Percentiles rank a stretch among this genome's conserved stretches.
These are phyloP conservation scores for Busseola fusca DNA, from an alignment of 2,888 invertebrate species.

Conservation along the genomic window DNA sequence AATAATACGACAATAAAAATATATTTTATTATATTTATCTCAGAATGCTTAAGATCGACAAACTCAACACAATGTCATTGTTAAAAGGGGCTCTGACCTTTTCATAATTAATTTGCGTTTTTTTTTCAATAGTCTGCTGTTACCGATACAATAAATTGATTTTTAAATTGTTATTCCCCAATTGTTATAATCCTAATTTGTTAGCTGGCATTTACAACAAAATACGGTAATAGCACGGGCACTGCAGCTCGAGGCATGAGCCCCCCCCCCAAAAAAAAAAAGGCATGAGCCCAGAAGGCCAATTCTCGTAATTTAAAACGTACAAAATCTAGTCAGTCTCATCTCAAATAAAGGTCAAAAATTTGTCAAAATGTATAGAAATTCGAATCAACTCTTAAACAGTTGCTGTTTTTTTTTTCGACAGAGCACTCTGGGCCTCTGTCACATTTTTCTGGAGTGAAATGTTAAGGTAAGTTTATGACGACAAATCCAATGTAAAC, in stretches of 20 bases:
- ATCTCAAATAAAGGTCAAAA: too few species aligned
- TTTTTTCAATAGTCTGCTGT: constrained; percentile 1
- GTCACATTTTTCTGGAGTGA: not conserved
- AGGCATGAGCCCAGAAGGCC: too few species aligned
- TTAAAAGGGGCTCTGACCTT: not conserved
- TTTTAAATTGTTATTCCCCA: not conserved
- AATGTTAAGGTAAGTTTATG: not conserved
- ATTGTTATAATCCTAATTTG: not conserved
- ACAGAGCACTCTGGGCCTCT: too few species aligned
- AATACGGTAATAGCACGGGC: not conserved
- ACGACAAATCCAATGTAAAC: not conserved
- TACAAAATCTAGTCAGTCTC: too few species aligned
- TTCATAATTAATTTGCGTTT: not conserved
- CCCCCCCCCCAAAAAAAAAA: too few species aligned
- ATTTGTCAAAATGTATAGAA: too few species aligned
- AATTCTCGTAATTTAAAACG: not conserved
- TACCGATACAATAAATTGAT: not conserved
- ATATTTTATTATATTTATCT: not conserved
- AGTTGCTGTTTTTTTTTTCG: not conserved
- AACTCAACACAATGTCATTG: not conserved
- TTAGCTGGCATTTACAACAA: not conserved
- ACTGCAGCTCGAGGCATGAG: not conserved
- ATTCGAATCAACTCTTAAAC: too few species aligned
- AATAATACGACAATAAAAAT: not conserved
- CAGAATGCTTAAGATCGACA: not conserved